Conservation (phyloP, 23 tunicate species). For the Halocynthia aurantium region DNA sequence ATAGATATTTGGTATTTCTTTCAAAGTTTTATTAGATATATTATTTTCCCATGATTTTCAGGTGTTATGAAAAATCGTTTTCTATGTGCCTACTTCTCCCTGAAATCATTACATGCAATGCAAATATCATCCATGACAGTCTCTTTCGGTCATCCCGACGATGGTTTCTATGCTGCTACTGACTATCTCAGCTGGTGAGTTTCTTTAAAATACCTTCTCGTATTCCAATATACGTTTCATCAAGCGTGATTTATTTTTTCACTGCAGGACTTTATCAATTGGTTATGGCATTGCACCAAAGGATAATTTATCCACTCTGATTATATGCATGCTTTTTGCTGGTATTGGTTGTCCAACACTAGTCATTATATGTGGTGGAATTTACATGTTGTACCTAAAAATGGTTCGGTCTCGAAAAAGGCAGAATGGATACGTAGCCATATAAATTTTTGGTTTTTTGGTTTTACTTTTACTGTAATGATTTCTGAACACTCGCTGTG, state of each 20-base stretch:
- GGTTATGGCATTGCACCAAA: constrained; percentile 40
- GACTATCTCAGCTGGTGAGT: constrained; percentile 48
- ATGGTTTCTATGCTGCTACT: constrained; percentile 47
- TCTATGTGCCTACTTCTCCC: constrained; percentile 1
- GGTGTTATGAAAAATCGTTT: constrained; percentile 8
- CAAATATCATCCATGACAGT: constrained; percentile 2
- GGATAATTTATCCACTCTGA: constrained; percentile 37
- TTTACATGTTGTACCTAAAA: constrained; percentile 10
- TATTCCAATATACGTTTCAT: too few species aligned
- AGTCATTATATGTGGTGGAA: constrained; percentile 35
- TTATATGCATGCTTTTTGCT: constrained; percentile 26
- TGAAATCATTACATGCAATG: not conserved
- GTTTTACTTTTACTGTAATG: too few species aligned
- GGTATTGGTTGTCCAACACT: constrained; percentile 35
- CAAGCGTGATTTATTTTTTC: not conserved
- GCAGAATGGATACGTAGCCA: too few species aligned
- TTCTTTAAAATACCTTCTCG: not conserved
- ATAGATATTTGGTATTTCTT: too few species aligned
- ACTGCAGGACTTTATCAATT: constrained; percentile 32
- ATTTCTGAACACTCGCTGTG: too few species aligned
- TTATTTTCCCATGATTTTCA: not conserved
- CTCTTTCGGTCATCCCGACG: constrained; percentile 52
- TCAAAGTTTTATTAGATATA: too few species aligned
- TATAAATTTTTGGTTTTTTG: too few species aligned
- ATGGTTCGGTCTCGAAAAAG: not conserved